phyloP scores from a whole-genome alignment of 2,888 invertebrate species.

The Hemithea aestivaria region DNA sequence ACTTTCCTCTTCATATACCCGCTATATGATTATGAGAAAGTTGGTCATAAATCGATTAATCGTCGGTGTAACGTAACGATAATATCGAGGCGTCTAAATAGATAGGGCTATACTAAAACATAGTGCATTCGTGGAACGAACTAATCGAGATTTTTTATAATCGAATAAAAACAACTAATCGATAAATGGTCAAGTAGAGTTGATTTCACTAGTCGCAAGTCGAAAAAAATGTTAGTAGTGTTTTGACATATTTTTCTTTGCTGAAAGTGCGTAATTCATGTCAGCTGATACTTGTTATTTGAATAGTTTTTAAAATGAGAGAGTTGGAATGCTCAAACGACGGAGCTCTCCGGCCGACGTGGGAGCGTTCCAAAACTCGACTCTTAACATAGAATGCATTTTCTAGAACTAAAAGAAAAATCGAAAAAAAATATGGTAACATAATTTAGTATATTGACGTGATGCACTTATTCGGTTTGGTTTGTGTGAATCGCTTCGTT shows the following conservation, averaged over 20 bases:
- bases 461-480: slow-evolving; percentile 70
- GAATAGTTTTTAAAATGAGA: slow-evolving; percentile 50
- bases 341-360: slow-evolving; percentile 41
- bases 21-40: slow-evolving; percentile 61
- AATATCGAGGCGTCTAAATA: slow-evolving; percentile 56
- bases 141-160: slow-evolving; percentile 65
- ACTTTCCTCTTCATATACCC: slow-evolving; percentile 65
- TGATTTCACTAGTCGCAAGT: slow-evolving; percentile 80
- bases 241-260: slow-evolving; percentile 81
- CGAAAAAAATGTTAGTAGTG: slow-evolving; percentile 77
- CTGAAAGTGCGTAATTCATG: slow-evolving; percentile 81
- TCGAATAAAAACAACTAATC: slow-evolving; percentile 61
- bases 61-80: slow-evolving; percentile 46
- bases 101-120: slow-evolving; percentile 72
- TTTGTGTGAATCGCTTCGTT: slow-evolving; percentile 72
- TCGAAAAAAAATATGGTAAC: slow-evolving; percentile 48
- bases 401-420: slow-evolving; percentile 60
- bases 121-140: slow-evolving; percentile 72
- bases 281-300: slow-evolving; percentile 73
- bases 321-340: slow-evolving; percentile 66
- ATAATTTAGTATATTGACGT: slow-evolving; percentile 63
- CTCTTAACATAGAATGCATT: slow-evolving; percentile 68
- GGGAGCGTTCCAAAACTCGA: slow-evolving; percentile 63
- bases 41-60: slow-evolving; percentile 29
- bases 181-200: slow-evolving; percentile 78